Base-by-base conservation (phyloP, 2,888 invertebrate genomes). In the Leptarthrus brevirostris region DNA sequence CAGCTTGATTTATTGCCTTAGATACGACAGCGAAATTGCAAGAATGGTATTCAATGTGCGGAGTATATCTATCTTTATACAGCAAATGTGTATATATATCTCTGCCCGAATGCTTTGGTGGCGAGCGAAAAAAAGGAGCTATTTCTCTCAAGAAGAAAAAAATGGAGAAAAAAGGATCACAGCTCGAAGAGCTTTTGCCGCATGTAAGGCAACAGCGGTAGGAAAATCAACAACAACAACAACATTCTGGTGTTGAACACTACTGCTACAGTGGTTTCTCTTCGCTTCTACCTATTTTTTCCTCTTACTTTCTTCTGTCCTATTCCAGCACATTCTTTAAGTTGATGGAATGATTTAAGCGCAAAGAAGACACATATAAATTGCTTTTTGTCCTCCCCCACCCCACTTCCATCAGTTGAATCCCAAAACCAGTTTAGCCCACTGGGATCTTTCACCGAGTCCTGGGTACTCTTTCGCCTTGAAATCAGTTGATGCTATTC, bases 1-100 rank as follows among this genome's bases (percentile, higher is more conserved):
- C 78, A 78, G 77, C 76, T 77, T 78, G 78, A 78, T 78, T 78
- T 78, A 78, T 78, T 71, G 64, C 44, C 30, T 47, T 61, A 77
- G 77, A 78, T 77, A 77, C 78, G 78, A 78, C 77, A 77, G 77
- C 74, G 73, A 78, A 78, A 77, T 78, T 77, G 78, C 77, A 78
- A 77, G 77, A 78, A 77, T 77, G 75, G 74, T 76, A 76, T 76
- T 74, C 75, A 74, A 72, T 72, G 30, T 61, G 30, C 34, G 64
- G 44, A 40, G 26, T 64, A 64, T 64, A 47, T 73, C 36, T 64
- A 34, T 52, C 47, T 52, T 18, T 73, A 52, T 61, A 34, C 40
- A 36, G 40, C 18, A 44, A 24, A 20, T 34, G 26, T 54, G 44
- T 56, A 72, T 49, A 20, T 58, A 49, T 61, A 12, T 24, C n/a